These are phyloP conservation scores for Xestia rhomboidea DNA, from an alignment of 2,888 invertebrate species.

Conservation along the genomic window DNA sequence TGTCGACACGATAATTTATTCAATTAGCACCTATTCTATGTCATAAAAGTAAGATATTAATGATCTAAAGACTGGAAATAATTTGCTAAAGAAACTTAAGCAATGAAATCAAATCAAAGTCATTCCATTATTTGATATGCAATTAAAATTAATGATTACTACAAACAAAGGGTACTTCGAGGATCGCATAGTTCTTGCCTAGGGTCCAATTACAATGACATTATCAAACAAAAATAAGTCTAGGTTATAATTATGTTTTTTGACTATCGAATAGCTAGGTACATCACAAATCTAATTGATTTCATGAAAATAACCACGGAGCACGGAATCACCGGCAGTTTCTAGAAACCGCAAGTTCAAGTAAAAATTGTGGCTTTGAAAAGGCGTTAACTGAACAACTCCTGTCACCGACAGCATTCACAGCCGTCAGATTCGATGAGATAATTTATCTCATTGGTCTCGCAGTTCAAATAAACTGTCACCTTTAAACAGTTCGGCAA, in stretches of 20 bases:
- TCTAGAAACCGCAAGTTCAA: neutral
- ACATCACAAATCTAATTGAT: neutral
- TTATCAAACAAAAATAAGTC: neutral
- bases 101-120: neutral
- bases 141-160: slow-evolving; percentile 19
- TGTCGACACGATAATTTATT: slow-evolving; percentile 48
- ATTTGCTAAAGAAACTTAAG: slow-evolving; percentile 10
- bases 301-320: neutral
- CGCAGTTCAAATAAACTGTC: too few species aligned
- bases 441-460: too few species aligned
- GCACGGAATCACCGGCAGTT: neutral
- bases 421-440: too few species aligned
- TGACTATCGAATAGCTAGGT: neutral
- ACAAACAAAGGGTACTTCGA: neutral
- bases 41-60: slow-evolving; percentile 1
- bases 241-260: neutral
- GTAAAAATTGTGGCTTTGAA: neutral
- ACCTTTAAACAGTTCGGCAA: too few species aligned
- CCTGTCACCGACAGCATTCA: too few species aligned
- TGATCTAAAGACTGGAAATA: neutral
- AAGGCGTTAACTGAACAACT: too few species aligned
- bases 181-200: neutral
- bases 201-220: neutral
- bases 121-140: slow-evolving; percentile 1
- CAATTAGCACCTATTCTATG: slow-evolving; percentile 32